Evolutionary conservation across 2,888 invertebrate genomes (phyloP).

Genomic region (Nomada lathburiana): DNA sequence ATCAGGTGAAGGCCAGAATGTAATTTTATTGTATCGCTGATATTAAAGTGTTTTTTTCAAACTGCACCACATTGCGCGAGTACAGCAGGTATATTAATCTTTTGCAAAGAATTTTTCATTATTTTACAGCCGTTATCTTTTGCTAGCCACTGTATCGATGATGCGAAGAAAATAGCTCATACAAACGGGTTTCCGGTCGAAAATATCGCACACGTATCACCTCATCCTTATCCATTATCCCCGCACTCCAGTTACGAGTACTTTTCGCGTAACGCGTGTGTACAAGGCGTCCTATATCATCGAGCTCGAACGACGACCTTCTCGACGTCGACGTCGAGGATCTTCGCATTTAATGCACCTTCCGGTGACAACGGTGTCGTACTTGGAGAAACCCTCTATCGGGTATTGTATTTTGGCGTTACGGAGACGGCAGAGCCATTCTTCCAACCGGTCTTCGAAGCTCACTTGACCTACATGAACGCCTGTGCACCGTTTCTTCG

Average conservation of each 20-base stretch:
- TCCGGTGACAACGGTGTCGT: slow-evolving; percentile 49
- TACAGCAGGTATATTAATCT: no score
- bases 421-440: slow-evolving; percentile 35
- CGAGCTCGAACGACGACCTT: background rate
- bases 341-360: slow-evolving; percentile 58
- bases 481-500: slow-evolving; percentile 3
- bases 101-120: no score
- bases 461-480: slow-evolving; percentile 49
- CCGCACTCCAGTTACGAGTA: slow-evolving; percentile 38
- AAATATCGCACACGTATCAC: slow-evolving; percentile 20
- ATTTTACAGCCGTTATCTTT: no score
- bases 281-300: slow-evolving; percentile 16
- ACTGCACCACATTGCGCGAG: no score
- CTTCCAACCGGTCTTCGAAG: slow-evolving; percentile 33
- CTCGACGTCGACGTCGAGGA: slow-evolving; percentile 51
- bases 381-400: slow-evolving; percentile 48
- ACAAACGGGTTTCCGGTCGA: background rate
- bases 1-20: slow-evolving; percentile 3
- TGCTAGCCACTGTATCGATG: no score
- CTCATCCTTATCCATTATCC: slow-evolving; percentile 52
- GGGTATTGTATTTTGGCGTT: slow-evolving; percentile 53
- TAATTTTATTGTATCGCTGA: no score
- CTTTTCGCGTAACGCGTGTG: slow-evolving; percentile 34
- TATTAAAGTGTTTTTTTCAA: no score
- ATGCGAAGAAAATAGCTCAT: no score